Percentiles rank a stretch among this genome's conserved stretches.
These are phyloP conservation scores for Siphlonurus alternatus DNA, from an alignment of 2,888 invertebrate genomes.

Conservation along the genomic window DNA sequence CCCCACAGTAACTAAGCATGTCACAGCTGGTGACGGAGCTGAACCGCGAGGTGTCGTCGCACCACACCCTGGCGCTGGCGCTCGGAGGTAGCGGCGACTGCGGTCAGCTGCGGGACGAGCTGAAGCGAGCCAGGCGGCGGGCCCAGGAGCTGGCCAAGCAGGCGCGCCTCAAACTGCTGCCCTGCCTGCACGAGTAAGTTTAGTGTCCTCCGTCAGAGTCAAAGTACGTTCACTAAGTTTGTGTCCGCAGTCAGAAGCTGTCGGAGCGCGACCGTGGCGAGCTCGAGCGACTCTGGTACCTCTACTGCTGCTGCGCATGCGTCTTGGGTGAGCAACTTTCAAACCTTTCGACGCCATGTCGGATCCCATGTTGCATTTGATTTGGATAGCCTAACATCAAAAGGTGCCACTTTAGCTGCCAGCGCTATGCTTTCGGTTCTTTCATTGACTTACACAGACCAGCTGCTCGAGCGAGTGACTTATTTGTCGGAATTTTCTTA, in stretches of 20 bases:
- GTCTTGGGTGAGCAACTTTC: slow-evolving; percentile 17
- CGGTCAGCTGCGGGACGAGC: slow-evolving; percentile 20
- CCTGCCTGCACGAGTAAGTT: slow-evolving; percentile 19
- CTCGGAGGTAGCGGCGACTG: slow-evolving; percentile 21
- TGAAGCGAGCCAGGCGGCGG: slow-evolving; percentile 19
- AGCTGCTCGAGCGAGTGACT: no score
- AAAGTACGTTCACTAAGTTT: neutral
- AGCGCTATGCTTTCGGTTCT: no score
- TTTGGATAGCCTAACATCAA: no score
- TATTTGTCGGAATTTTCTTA: no score
- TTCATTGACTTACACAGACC: no score
- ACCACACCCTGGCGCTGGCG: slow-evolving; percentile 17
- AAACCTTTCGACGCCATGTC: no score
- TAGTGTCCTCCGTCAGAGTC: neutral
- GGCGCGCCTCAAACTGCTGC: slow-evolving; percentile 17
- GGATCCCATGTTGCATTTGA: no score
- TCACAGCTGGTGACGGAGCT: slow-evolving; percentile 20
- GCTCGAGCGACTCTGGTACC: slow-evolving; percentile 20
- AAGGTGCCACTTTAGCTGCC: no score
- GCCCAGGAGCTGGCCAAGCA: slow-evolving; percentile 20
- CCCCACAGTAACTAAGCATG: neutral
- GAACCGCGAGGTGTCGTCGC: slow-evolving; percentile 20
- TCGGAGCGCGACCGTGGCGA: slow-evolving; percentile 18
- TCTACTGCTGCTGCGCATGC: slow-evolving; percentile 20
- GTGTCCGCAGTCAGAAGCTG: slow-evolving; percentile 15